Evolutionary conservation across 2,888 invertebrate genomes (phyloP), one percentile per base, ranked within the genome.

Genomic region (Leptinotarsa peninsularis): DNA sequence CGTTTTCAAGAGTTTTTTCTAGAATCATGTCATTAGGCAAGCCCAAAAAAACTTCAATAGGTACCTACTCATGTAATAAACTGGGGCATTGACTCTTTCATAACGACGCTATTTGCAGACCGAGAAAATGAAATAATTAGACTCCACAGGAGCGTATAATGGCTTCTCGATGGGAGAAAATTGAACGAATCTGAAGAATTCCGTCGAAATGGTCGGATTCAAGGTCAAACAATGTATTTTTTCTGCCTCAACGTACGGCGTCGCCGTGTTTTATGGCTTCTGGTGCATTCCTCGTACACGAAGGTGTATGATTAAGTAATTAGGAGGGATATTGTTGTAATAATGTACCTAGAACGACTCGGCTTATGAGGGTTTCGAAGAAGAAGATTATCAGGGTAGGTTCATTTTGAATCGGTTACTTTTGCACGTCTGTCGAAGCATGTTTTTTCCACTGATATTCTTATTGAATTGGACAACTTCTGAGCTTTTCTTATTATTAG

Each of bases 61-160:
- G 43, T 43, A 43, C 43, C 13, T 43, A 43, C 10, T 10, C 10
- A 52, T 74, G 66, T 66, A 49, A 71, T 60, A 60, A 74, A 67
- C 74, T 21, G 58, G 63, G 71, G 66, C 68, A 60, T 27, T 66
- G 63, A 75, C 67, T 71, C 72, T 27, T 54, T 69, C 33, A 75
- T 75, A 75, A 75, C 68, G 75, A 75, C 63, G 56, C 75, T 72
- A 75, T 75, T 75, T 75, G 68, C 67, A 75, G 75, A 72, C 49
- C 66, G 23, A 50, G 52, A 68, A 72, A 68, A 71, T 49, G 66
- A 66, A 69, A 75, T 75, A 75, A 75, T 75, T 75, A 72, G 75
- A 49, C 63, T 68, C 69, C 50, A 63, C 4, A 72, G 66, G 66
- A 66, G 75, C 69, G 69, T 43, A 69, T 75, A 75, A 75, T 75